Evolutionary conservation across 2,888 invertebrate species (phyloP).

Genomic region (Chaetogeoica ovagalla): DNA sequence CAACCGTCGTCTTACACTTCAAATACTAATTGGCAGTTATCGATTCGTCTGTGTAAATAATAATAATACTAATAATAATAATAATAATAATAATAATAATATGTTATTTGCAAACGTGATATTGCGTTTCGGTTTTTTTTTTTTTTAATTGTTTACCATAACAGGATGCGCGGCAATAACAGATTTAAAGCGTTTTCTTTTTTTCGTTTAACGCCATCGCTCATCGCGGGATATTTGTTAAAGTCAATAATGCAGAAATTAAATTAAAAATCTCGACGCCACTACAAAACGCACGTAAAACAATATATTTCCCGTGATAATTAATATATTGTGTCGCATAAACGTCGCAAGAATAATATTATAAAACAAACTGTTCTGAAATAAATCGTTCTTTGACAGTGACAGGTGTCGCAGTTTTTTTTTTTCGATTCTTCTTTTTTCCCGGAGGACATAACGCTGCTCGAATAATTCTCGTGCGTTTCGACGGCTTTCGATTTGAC

Average conservation of each 20-base stretch:
- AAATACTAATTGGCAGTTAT: constrained; percentile 21
- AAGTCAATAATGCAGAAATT: background rate
- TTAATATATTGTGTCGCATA: background rate
- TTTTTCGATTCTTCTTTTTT: background rate
- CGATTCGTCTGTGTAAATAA: background rate
- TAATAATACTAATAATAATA: no score
- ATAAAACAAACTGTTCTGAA: background rate
- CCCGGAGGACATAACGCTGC: background rate
- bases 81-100: no score
- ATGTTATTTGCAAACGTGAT: constrained; percentile 44
- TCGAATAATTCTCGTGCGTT: background rate
- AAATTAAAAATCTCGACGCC: background rate
- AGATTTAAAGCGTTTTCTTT: constrained; percentile 19
- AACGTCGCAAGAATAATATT: background rate
- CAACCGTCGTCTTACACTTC: background rate
- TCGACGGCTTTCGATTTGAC: background rate
- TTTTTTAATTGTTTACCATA: constrained; percentile 30
- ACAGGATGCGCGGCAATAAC: constrained; percentile 1
- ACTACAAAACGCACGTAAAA: background rate
- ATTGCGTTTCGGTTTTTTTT: constrained; percentile 18
- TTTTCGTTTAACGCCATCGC: background rate
- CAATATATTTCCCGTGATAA: background rate
- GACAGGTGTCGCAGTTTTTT: background rate
- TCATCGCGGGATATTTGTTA: background rate
- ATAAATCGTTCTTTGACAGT: background rate